Evolutionary conservation across 2,113 vertebrate species (phyloP), one percentile per base, ranked within the genome.

Genomic region (Esox niger): DNA sequence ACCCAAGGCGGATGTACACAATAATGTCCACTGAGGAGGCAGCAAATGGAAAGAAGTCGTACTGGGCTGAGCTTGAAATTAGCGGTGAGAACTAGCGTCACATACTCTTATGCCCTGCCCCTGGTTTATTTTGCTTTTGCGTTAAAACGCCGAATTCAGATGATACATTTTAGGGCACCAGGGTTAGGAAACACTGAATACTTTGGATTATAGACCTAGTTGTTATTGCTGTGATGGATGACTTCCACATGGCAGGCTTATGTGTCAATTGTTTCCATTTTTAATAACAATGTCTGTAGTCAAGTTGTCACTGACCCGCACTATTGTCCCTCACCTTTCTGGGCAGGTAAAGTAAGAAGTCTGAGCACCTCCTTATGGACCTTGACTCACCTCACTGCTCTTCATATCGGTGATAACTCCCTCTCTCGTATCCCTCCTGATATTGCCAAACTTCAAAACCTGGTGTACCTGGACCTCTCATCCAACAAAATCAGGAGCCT

Each of bases 61-160:
- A 97, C 88, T 98, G 96, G 96, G 95, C 95, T 83, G 96, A 98
- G 91, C 92, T 98, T 89, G 96, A 98, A 94, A 98, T 98, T 89
- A 97, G 94, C 83, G 96, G 96, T 98, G 89, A 93, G 95, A 81
- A 9, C 75, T 32, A 1, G 25, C n/a, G n/a, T n/a, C n/a, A n/a
- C n/a, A n/a, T n/a, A n/a, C n/a, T n/a, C n/a, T n/a, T n/a, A n/a
- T n/a, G n/a, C n/a, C n/a, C n/a, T n/a, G n/a, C n/a, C n/a, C n/a
- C n/a, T n/a, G n/a, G n/a, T n/a, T n/a, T 23, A 56, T n/a, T 26
- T 56, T 26, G 26, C 23, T 5, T 23, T 21, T 56, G 4, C 23
- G 7, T 56, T n/a, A n/a, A n/a, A n/a, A n/a, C n/a, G n/a, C n/a
- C n/a, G n/a, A n/a, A n/a, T n/a, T n/a, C n/a, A n/a, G n/a, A n/a